phyloP scores from a whole-genome alignment of 30 jellyfish, hydroid and myxozoan species.

The Hydractinia symbiolongicarpus region DNA sequence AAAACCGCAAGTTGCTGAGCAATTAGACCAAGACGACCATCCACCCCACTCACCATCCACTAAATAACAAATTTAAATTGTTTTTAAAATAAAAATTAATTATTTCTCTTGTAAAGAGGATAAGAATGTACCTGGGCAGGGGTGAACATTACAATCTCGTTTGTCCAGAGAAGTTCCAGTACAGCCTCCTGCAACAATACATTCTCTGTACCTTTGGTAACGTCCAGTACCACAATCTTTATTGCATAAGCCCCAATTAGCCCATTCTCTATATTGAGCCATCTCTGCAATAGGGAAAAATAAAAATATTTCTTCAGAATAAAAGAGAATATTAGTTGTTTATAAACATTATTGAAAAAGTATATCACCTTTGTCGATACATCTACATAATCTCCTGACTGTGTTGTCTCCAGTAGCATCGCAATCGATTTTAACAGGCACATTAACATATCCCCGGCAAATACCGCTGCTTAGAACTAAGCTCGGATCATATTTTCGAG shows the following conservation, averaged over 20 bases:
- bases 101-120: not conserved
- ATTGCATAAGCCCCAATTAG: slow-evolving; percentile 5
- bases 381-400: not conserved
- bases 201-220: not conserved
- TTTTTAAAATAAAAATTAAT: no score
- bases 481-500: not conserved
- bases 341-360: not conserved
- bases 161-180: not conserved
- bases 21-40: no score
- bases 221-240: slow-evolving; percentile 6
- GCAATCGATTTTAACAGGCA: not conserved
- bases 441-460: not conserved
- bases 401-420: not conserved
- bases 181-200: not conserved
- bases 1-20: no score
- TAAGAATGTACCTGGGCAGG: not conserved
- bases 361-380: slow-evolving; percentile 7
- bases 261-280: slow-evolving; percentile 2
- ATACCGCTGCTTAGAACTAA: not conserved
- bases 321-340: no score
- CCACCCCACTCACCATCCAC: no score
- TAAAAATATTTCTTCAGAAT: no score
- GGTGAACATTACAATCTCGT: not conserved
- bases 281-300: not conserved
- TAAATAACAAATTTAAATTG: no score